Evolutionary conservation across 2,888 invertebrate species (phyloP).

Genomic region (Empis livida): DNA sequence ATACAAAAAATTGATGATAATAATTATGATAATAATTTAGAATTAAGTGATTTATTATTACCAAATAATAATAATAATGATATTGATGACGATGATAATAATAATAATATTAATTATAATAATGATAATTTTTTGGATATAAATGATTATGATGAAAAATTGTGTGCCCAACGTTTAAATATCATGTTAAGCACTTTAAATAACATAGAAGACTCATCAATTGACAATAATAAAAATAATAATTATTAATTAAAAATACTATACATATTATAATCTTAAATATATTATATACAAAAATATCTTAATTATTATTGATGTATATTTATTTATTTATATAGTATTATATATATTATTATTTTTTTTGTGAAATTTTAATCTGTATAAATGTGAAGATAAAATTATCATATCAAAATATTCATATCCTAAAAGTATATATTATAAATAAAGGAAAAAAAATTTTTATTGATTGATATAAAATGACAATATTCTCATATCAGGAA

Average conservation of each 20-base stretch:
- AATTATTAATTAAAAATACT: background rate
- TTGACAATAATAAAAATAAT: too few species aligned
- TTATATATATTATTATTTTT: too few species aligned
- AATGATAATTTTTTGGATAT: background rate
- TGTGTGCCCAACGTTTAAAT: background rate
- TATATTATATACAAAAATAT: background rate
- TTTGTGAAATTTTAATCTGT: too few species aligned
- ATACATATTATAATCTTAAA: background rate
- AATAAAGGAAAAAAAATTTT: too few species aligned
- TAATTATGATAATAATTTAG: conserved; percentile 6
- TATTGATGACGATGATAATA: background rate
- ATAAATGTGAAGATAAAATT: too few species aligned
- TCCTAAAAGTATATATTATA: too few species aligned
- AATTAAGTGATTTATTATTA: background rate
- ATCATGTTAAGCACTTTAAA: background rate
- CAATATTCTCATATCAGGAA: too few species aligned
- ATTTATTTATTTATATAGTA: too few species aligned
- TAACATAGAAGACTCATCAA: too few species aligned
- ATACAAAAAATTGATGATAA: conserved; percentile 10
- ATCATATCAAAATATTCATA: too few species aligned
- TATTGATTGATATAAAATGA: too few species aligned
- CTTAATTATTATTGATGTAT: background rate
- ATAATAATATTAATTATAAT: background rate
- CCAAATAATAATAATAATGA: background rate
- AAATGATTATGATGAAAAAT: background rate